Percentiles rank a stretch among this genome's conserved stretches.
Conservation (phyloP, 2,113 vertebrate species). For the Pionites leucogaster region DNA sequence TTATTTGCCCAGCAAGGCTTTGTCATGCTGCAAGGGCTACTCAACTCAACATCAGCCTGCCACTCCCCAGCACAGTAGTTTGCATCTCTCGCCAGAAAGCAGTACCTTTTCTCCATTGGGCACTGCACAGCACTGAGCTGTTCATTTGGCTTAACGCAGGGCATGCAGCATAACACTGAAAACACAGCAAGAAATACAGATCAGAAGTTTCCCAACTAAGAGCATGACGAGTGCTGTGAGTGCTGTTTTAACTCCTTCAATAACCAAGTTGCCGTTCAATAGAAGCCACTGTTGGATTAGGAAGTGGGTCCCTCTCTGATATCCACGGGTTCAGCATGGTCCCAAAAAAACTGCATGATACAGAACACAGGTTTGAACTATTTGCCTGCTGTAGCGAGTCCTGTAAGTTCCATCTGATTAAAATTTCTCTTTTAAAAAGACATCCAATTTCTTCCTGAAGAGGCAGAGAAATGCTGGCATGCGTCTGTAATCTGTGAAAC, state of each 20-base stretch:
- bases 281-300: neutral
- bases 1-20: neutral
- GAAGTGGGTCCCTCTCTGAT: neutral
- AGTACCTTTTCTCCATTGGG: neutral
- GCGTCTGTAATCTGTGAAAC: neutral
- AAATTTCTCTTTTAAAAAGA: neutral
- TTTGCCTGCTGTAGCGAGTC: neutral
- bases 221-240: accelerated
- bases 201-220: neutral
- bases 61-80: neutral
- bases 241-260: neutral
- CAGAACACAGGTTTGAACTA: neutral
- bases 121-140: neutral
- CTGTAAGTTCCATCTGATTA: neutral
- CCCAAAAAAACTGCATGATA: neutral
- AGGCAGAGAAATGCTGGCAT: neutral
- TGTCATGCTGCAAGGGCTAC: neutral
- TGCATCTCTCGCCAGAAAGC: neutral
- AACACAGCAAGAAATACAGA: neutral
- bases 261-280: neutral
- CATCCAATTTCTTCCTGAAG: neutral
- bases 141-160: neutral
- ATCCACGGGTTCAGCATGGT: neutral
- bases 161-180: neutral
- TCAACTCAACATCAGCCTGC: neutral